Evolutionary conservation across 1,140 invertebrate species (phyloP).

Genomic region (Chironomus tepperi): DNA sequence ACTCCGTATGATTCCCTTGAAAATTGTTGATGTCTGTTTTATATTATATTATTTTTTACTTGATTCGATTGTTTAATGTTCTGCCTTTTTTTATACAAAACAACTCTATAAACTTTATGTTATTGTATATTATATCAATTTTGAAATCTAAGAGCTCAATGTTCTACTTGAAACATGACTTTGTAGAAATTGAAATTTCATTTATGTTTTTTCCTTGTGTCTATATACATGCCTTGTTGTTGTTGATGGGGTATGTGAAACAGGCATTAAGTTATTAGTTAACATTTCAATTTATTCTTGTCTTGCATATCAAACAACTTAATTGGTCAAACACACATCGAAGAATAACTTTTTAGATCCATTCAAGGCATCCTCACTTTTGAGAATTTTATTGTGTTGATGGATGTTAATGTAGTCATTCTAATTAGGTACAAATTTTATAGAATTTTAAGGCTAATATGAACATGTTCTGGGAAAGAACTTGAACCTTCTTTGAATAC

Average conservation of each 20-base stretch:
- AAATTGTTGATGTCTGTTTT: conserved; percentile 8
- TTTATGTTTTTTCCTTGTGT: not conserved
- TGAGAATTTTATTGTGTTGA: too few relatives aligned
- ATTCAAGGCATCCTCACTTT: too few relatives aligned
- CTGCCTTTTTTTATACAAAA: not conserved
- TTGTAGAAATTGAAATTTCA: not conserved
- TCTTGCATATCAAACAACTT: conserved; percentile 13
- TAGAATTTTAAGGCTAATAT: too few relatives aligned
- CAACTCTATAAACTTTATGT: conserved; percentile 1
- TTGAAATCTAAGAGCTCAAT: conserved; percentile 8
- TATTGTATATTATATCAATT: not conserved
- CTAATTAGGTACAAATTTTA: too few relatives aligned
- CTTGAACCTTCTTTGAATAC: too few relatives aligned
- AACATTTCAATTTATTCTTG: conserved; percentile 5
- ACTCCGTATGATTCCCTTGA: not conserved
- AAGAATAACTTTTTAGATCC: too few relatives aligned
- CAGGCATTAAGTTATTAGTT: conserved; percentile 8
- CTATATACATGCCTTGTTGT: not conserved
- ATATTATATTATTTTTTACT: not conserved
- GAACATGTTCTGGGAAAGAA: too few relatives aligned
- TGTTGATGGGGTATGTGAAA: not conserved
- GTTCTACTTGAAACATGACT: conserved; percentile 12
- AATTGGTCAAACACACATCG: not conserved
- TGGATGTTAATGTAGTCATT: too few relatives aligned
- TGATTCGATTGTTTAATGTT: conserved; percentile 9